Percentiles rank a stretch among this genome's conserved stretches.
phyloP scores from a whole-genome alignment of 2,113 vertebrate genomes.

The Elephas maximus region DNA sequence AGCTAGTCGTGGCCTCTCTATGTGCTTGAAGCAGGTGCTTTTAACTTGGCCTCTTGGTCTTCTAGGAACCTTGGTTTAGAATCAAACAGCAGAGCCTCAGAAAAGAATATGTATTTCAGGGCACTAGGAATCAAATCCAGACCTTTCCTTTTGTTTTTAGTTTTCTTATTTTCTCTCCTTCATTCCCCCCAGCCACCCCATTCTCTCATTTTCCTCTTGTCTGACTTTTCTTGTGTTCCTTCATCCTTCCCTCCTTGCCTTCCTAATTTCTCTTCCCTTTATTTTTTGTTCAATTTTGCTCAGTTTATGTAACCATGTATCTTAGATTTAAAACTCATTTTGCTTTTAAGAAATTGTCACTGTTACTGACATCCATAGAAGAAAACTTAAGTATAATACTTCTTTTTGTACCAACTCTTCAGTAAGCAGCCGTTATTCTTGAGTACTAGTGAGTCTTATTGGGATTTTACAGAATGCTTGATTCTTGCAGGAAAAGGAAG shows the following conservation, averaged over 20 bases:
- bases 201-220: background rate
- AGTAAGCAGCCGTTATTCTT: background rate
- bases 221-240: background rate
- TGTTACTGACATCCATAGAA: background rate
- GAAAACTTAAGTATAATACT: background rate
- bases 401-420: background rate
- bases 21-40: background rate
- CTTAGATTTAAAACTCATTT: background rate
- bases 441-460: background rate
- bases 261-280: background rate
- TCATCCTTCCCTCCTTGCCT: too few species aligned
- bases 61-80: background rate
- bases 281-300: background rate
- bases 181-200: too few species aligned
- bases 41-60: background rate
- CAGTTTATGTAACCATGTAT: background rate
- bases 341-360: background rate
- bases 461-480: background rate
- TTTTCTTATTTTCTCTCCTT: background rate
- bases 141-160: background rate
- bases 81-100: background rate
- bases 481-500: background rate
- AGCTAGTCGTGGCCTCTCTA: fast-evolving
- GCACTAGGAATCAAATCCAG: background rate
- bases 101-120: background rate